Percentiles rank a stretch among this genome's conserved stretches.
These are phyloP conservation scores for Nibea albiflora DNA, from an alignment of 2,113 vertebrate species.

Conservation along the genomic window DNA sequence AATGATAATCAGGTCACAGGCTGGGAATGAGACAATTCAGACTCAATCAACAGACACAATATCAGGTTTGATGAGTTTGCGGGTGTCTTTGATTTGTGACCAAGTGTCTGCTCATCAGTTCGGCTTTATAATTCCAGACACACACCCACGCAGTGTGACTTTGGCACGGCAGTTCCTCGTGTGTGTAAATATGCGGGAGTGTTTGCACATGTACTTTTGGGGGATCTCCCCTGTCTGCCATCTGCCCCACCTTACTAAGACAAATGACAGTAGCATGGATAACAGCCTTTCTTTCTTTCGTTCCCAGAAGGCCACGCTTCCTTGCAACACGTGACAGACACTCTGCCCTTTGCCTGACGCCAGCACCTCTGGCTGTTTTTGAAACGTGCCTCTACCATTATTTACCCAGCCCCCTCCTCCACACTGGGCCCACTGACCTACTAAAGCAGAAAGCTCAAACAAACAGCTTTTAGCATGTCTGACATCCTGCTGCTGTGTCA, in stretches of 20 bases:
- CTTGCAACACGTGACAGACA: conserved; percentile 27
- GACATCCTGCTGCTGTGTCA: conserved; percentile 28
- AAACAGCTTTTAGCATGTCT: conserved; percentile 14
- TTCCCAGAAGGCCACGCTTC: conserved; percentile 45
- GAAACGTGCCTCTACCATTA: conserved; percentile 48
- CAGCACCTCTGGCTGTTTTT: conserved; percentile 51
- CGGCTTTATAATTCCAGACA: not conserved
- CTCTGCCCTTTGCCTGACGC: conserved; percentile 30
- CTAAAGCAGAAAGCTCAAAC: conserved; percentile 45
- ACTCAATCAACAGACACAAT: not conserved
- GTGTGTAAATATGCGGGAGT: conserved; percentile 10
- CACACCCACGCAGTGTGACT: not conserved
- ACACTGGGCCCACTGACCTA: conserved; percentile 58
- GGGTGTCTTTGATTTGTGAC: conserved; percentile 1
- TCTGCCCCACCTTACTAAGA: conserved; percentile 36
- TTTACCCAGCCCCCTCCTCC: conserved; percentile 36
- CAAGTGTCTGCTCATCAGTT: conserved; percentile 11
- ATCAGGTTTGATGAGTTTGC: conserved; percentile 34
- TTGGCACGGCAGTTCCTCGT: not conserved
- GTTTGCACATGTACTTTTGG: conserved; percentile 26
- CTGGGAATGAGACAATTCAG: conserved; percentile 30
- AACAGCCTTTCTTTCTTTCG: conserved; percentile 10
- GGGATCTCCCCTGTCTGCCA: conserved; percentile 26
- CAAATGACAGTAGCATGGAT: conserved; percentile 27
- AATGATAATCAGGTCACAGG: not conserved